phyloP scores from a whole-genome alignment of 2,797 vertebrate genomes.

The Acomys russatus region DNA sequence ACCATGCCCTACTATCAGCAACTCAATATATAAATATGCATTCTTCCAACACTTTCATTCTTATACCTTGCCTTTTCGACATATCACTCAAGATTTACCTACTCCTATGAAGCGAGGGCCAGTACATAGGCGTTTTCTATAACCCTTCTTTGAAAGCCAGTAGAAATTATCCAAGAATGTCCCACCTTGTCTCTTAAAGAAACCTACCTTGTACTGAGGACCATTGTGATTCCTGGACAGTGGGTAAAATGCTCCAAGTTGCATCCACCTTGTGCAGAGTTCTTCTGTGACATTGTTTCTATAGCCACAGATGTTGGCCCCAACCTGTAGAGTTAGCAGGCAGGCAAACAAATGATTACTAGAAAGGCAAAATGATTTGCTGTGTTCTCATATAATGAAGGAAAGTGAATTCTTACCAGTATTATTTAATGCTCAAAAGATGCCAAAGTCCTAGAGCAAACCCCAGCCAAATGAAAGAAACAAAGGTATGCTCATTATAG shows the following conservation, averaged over 20 bases:
- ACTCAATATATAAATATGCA: background rate
- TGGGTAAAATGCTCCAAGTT: conserved; percentile 98
- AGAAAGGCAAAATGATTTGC: background rate
- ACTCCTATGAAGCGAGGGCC: background rate
- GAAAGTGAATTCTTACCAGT: background rate
- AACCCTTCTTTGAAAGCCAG: background rate
- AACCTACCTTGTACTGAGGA: conserved; percentile 89
- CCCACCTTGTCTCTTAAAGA: background rate
- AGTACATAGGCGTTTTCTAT: background rate
- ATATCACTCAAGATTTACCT: background rate
- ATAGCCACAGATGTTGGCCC: conserved; percentile 98
- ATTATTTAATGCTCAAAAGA: background rate
- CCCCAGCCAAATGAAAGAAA: background rate
- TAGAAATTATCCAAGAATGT: background rate
- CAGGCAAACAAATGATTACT: background rate
- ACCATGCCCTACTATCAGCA: background rate
- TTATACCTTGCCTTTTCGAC: background rate
- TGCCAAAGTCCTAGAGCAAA: background rate
- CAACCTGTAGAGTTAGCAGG: conserved; percentile 90
- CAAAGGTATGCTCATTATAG: too few relatives aligned
- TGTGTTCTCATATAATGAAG: background rate
- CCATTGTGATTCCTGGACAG: conserved; percentile 96
- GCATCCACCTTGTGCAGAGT: conserved; percentile 97
- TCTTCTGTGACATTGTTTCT: conserved; percentile 92
- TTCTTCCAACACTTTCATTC: background rate